These are phyloP conservation scores for Gallinago stenura DNA, from an alignment of 2,797 vertebrate species.

Conservation along the genomic window DNA sequence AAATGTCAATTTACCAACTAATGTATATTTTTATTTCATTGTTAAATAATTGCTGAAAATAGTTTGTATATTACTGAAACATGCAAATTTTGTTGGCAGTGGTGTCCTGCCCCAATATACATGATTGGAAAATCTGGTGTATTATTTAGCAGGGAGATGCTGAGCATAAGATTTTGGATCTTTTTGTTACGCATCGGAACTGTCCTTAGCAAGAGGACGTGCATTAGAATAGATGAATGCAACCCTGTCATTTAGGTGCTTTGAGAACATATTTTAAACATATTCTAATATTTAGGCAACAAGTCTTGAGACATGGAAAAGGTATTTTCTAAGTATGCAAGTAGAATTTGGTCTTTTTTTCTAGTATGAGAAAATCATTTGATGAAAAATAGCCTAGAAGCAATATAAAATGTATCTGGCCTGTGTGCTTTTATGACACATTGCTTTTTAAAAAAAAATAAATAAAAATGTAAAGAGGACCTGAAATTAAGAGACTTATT, in stretches of 20 bases:
- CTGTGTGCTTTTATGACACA: not conserved
- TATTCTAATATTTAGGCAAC: not conserved
- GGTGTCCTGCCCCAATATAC: fast-evolving
- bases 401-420: not conserved
- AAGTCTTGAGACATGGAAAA: not conserved
- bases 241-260: not conserved
- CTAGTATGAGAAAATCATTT: not conserved
- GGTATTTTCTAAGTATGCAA: not conserved
- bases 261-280: not conserved
- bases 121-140: not conserved
- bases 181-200: not conserved
- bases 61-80: not conserved
- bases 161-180: not conserved
- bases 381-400: not conserved
- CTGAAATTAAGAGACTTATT: not conserved
- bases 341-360: not conserved
- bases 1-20: not conserved
- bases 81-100: not conserved
- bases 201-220: not conserved
- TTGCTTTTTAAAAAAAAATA: not conserved
- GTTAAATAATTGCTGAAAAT: not conserved
- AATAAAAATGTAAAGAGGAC: not conserved
- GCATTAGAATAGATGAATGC: not conserved
- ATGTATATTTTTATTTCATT: not conserved
- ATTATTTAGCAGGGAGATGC: not conserved